These are phyloP conservation scores for Allolobophora icterica DNA, from an alignment of 2,888 invertebrate species.

Conservation along the genomic window DNA sequence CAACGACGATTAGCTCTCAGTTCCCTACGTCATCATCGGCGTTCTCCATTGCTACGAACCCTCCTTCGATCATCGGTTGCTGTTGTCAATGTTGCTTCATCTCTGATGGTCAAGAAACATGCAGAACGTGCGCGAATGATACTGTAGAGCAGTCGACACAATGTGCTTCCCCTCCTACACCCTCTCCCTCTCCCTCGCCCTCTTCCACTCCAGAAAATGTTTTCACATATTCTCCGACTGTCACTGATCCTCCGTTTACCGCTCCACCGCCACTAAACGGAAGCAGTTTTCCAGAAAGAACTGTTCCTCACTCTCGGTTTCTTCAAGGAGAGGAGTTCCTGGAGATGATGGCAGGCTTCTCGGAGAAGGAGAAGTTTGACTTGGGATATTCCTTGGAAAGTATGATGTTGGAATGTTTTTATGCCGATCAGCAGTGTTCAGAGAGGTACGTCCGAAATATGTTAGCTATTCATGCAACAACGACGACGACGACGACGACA, in stretches of 20 bases:
- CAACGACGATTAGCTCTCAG: background rate
- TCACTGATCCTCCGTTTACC: background rate
- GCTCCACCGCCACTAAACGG: slow-evolving; percentile 7
- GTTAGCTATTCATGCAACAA: background rate
- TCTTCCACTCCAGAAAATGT: background rate
- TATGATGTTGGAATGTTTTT: slow-evolving; percentile 31
- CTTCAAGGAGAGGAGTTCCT: background rate
- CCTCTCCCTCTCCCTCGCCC: background rate
- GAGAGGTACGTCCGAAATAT: background rate
- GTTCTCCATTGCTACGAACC: background rate
- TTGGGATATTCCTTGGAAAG: slow-evolving; percentile 21
- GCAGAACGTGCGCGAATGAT: background rate
- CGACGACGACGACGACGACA: background rate
- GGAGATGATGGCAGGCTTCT: background rate
- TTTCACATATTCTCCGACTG: background rate
- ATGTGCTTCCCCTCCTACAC: background rate
- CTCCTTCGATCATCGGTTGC: background rate
- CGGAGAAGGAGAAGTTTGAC: background rate
- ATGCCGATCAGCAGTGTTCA: background rate
- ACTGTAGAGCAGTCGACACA: background rate
- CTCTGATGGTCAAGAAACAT: background rate
- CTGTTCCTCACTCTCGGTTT: background rate
- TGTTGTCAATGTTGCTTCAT: background rate
- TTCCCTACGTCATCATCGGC: background rate
- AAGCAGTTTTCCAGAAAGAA: slow-evolving; percentile 20